phyloP scores from a whole-genome alignment of 2,797 vertebrate species.

The Remorina albescens region DNA sequence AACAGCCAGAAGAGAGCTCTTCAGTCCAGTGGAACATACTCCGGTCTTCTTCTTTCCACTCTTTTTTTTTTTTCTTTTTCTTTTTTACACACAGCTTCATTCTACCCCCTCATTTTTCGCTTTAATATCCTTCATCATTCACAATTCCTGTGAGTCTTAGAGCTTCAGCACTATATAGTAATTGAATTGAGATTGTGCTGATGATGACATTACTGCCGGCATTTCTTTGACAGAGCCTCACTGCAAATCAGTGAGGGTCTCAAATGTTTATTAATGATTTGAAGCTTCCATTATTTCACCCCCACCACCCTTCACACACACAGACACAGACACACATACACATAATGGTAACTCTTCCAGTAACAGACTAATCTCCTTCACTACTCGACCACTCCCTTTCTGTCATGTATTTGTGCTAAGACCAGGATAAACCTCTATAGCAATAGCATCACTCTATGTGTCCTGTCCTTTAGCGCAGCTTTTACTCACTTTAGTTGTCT shows the following conservation, averaged over 20 bases:
- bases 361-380: constrained; percentile 66
- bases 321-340: not conserved
- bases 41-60: constrained; percentile 31
- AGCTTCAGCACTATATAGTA: constrained; percentile 35
- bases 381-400: constrained; percentile 63
- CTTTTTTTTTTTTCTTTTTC: not conserved
- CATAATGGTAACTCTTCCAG: constrained; percentile 59
- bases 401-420: constrained; percentile 63
- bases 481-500: constrained; percentile 15
- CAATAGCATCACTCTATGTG: constrained; percentile 40
- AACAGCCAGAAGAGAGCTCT: constrained; percentile 62
- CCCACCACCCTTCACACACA: constrained; percentile 16
- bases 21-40: constrained; percentile 46
- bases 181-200: constrained; percentile 47
- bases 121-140: constrained; percentile 30
- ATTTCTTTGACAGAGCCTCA: constrained; percentile 48
- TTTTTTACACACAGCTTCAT: not conserved
- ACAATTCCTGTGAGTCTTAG: constrained; percentile 22
- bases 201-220: constrained; percentile 56
- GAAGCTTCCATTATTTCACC: constrained; percentile 65
- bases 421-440: constrained; percentile 53
- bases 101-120: constrained; percentile 14
- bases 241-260: constrained; percentile 47
- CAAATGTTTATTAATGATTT: constrained; percentile 69
- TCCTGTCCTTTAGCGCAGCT: constrained; percentile 24